These are phyloP conservation scores for Artemia sinica DNA, from an alignment of 2,888 invertebrate species.

Conservation along the genomic window DNA sequence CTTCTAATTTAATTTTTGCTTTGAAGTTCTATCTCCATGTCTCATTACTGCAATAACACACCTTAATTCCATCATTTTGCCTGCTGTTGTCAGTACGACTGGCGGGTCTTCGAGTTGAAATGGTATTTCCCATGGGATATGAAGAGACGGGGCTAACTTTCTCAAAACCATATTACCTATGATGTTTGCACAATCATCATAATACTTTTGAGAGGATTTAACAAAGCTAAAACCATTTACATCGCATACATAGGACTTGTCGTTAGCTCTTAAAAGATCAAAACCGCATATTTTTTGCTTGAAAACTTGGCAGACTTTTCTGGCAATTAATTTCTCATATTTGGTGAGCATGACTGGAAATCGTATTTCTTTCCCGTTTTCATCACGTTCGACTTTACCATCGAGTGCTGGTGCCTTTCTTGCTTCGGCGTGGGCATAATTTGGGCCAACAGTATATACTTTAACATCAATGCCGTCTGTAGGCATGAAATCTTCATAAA, in stretches of 20 bases:
- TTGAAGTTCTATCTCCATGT: constrained; percentile 95
- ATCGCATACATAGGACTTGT: constrained; percentile 97
- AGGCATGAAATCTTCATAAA: constrained; percentile 99
- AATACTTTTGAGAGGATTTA: constrained; percentile 98
- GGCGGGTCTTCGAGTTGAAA: constrained; percentile 96
- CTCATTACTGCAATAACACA: constrained; percentile 94
- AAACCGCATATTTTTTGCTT: constrained; percentile 99
- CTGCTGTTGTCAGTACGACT: constrained; percentile 94
- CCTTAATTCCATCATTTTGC: constrained; percentile 65
- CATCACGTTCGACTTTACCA: constrained; percentile 93
- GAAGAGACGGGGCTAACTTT: constrained; percentile 80
- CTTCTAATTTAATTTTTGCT: constrained; percentile 99
- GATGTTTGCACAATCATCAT: constrained; percentile 97
- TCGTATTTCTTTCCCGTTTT: constrained; percentile 92
- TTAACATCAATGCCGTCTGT: constrained; percentile 79
- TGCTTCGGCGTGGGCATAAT: constrained; percentile 98
- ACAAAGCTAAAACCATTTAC: constrained; percentile 99
- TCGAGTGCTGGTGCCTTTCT: constrained; percentile 94
- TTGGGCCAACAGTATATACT: constrained; percentile 92
- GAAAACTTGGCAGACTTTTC: constrained; percentile 88
- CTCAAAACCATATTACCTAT: constrained; percentile 91
- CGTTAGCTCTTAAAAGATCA: constrained; percentile 75
- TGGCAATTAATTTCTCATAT: constrained; percentile 88
- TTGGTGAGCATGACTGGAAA: constrained; percentile 96
- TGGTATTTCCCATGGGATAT: constrained; percentile 93